These are phyloP conservation scores for Origma solitaria DNA, from an alignment of 2,113 vertebrate genomes.

Conservation along the genomic window DNA sequence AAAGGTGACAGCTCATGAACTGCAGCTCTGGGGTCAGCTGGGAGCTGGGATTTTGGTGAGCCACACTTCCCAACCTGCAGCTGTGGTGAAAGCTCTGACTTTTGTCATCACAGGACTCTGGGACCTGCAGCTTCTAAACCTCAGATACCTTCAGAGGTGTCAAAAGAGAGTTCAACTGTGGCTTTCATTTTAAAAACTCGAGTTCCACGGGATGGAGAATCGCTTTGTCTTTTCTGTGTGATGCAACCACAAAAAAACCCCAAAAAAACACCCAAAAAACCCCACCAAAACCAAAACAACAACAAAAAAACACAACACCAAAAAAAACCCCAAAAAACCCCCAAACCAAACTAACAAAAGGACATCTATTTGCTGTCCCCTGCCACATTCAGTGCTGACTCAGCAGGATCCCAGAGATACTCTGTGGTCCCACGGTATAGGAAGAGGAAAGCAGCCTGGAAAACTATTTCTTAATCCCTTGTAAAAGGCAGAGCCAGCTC, in stretches of 20 bases:
- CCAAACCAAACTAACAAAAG: not conserved
- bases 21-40: not conserved
- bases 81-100: not conserved
- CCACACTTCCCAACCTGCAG: not conserved
- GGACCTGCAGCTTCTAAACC: not conserved
- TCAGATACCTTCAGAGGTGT: not conserved
- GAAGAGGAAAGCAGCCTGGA: slow-evolving; percentile 24
- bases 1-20: not conserved
- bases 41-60: not conserved
- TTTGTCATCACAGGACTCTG: not conserved
- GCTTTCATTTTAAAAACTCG: not conserved
- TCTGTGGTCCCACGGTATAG: not conserved
- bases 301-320: too few species aligned
- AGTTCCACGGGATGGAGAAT: not conserved
- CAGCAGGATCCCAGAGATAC: not conserved
- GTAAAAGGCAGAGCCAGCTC: slow-evolving; percentile 47
- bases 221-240: not conserved
- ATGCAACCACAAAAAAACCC: not conserved
- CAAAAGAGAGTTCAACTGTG: not conserved
- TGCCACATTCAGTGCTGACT: not conserved
- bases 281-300: too few species aligned
- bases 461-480: slow-evolving; percentile 30
- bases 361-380: not conserved
- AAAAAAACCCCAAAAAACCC: not conserved
- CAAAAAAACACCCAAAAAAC: too few species aligned